Evolutionary conservation across 2,113 vertebrate genomes (phyloP).

Genomic region (Trinectes maculatus): DNA sequence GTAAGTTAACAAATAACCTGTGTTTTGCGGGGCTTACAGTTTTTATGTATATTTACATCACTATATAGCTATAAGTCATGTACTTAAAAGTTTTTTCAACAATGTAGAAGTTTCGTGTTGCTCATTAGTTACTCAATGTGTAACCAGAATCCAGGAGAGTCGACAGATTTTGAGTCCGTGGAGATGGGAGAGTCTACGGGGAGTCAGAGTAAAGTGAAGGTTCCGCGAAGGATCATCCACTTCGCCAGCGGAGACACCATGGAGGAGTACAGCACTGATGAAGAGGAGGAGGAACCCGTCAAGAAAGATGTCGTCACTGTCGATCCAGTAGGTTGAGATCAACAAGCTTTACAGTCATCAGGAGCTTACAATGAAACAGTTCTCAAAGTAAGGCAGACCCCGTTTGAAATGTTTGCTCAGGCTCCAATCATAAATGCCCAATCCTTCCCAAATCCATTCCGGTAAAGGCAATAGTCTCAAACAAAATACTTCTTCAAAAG

Average conservation of each 20-base stretch:
- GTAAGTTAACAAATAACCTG: neutral
- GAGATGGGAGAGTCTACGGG: constrained; percentile 87
- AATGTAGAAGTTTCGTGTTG: neutral
- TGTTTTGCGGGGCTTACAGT: neutral
- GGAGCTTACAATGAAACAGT: neutral
- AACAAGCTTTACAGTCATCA: neutral
- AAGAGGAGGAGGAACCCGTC: constrained; percentile 86
- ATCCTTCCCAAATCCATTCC: neutral
- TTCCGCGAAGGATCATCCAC: constrained; percentile 92
- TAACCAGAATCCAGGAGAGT: constrained; percentile 74
- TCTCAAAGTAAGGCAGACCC: too few relatives aligned
- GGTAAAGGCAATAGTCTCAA: too few relatives aligned
- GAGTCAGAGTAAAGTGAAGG: constrained; percentile 80
- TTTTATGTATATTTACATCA: too few relatives aligned
- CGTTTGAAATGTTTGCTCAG: too few relatives aligned
- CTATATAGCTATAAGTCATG: too few relatives aligned
- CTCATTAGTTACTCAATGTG: neutral
- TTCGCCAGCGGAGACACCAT: constrained; percentile 98
- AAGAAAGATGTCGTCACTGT: constrained; percentile 85
- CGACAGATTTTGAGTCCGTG: constrained; percentile 88
- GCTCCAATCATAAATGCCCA: too few relatives aligned
- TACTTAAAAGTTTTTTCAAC: too few relatives aligned
- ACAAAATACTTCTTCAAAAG: neutral
- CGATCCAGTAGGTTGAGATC: constrained; percentile 84
- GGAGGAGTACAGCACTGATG: constrained; percentile 98